Evolutionary conservation across 2,888 invertebrate species (phyloP).

Genomic region (Bhutanitis thaidina): DNA sequence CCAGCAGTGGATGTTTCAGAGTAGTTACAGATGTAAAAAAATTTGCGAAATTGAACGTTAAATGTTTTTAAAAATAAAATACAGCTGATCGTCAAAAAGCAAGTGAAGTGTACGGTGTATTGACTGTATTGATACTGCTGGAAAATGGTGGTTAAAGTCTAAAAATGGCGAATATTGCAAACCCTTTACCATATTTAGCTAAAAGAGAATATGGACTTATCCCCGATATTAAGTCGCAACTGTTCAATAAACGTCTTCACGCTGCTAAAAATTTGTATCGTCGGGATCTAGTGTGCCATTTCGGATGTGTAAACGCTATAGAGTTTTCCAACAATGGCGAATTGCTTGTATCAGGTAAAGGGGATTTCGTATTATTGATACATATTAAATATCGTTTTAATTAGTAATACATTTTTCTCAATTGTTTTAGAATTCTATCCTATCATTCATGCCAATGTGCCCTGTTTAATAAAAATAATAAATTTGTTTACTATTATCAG

Average conservation of each 20-base stretch:
- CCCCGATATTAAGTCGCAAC: slow-evolving; percentile 78
- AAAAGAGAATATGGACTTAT: slow-evolving; percentile 82
- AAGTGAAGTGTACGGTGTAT: slow-evolving; percentile 29
- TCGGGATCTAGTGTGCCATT: slow-evolving; percentile 93
- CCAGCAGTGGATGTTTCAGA: no score
- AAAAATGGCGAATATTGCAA: slow-evolving; percentile 75
- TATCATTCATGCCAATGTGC: no score
- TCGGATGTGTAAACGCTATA: slow-evolving; percentile 97
- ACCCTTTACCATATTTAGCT: slow-evolving; percentile 80
- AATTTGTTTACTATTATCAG: no score
- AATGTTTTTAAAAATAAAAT: slow-evolving; percentile 62
- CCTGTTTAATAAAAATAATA: no score
- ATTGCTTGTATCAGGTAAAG: slow-evolving; percentile 91
- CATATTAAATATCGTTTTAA: no score
- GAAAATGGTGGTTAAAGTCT: slow-evolving; percentile 66
- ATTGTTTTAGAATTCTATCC: no score
- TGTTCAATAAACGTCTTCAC: slow-evolving; percentile 82
- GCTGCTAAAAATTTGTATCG: slow-evolving; percentile 88
- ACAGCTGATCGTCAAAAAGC: slow-evolving; percentile 64
- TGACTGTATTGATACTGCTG: slow-evolving; percentile 34
- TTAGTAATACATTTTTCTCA: no score
- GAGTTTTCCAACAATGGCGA: slow-evolving; percentile 95
- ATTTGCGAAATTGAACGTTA: slow-evolving; percentile 40
- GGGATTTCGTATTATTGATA: slow-evolving; percentile 17
- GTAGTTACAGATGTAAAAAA: no score